Evolutionary conservation across 2,888 invertebrate species (phyloP).

Genomic region (Vanessa cardui): DNA sequence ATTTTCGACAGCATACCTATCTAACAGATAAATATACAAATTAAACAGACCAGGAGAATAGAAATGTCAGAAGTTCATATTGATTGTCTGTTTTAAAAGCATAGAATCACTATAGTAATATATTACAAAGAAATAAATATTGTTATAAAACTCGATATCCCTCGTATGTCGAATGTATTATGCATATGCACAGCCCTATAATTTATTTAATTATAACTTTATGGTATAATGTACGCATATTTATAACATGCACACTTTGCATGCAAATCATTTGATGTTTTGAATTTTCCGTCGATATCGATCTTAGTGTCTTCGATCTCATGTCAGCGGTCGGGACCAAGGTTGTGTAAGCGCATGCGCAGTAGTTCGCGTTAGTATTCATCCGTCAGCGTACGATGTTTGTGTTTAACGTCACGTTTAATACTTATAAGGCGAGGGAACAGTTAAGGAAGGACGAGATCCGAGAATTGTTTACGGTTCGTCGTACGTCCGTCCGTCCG

Average conservation of each 20-base stretch:
- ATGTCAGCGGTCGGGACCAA: slow-evolving; percentile 51
- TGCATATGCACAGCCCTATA: background rate
- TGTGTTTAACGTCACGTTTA: slow-evolving; percentile 34
- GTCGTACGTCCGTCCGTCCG: slow-evolving; percentile 36
- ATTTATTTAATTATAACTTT: background rate
- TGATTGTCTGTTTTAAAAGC: too few species aligned
- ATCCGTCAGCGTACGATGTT: slow-evolving; percentile 30
- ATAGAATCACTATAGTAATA: too few species aligned
- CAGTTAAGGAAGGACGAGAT: slow-evolving; percentile 35
- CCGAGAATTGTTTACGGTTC: slow-evolving; percentile 38
- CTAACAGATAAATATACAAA: too few species aligned
- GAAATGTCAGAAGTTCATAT: too few species aligned
- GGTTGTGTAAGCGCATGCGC: slow-evolving; percentile 41
- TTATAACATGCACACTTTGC: background rate
- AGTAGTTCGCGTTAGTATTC: slow-evolving; percentile 29
- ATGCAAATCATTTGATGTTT: slow-evolving; percentile 6
- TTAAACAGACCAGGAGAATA: too few species aligned
- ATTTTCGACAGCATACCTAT: too few species aligned
- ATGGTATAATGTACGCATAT: background rate
- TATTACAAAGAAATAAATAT: too few species aligned
- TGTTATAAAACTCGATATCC: too few species aligned
- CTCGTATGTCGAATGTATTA: too few species aligned
- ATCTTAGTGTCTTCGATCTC: slow-evolving; percentile 45
- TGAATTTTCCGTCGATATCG: slow-evolving; percentile 31
- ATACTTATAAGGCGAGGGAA: slow-evolving; percentile 31